phyloP scores from a whole-genome alignment of 1,140 invertebrate genomes.

The Drosophila lacteicornis region DNA sequence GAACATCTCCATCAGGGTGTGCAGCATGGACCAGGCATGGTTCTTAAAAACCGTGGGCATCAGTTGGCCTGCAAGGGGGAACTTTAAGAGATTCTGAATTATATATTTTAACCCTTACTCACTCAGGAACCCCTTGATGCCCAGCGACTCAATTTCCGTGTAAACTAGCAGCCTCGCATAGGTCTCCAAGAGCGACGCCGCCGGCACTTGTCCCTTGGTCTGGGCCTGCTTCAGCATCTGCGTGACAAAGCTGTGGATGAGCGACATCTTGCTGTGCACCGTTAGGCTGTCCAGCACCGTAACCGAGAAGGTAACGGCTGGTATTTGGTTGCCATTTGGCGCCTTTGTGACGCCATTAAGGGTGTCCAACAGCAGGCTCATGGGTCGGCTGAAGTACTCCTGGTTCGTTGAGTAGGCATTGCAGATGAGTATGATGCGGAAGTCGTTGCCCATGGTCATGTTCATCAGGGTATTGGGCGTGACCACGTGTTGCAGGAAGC shows the following conservation, averaged over 20 bases:
- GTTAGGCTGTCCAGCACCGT: conserved; percentile 97
- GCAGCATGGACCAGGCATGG: conserved; percentile 97
- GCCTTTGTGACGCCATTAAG: conserved; percentile 92
- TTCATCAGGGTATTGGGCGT: conserved; percentile 89
- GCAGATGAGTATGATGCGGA: conserved; percentile 95
- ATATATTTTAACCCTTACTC: conserved; percentile 83
- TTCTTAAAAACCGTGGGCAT: conserved; percentile 95
- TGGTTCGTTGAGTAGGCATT: conserved; percentile 97
- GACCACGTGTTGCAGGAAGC: conserved; percentile 93
- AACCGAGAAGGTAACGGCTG: conserved; percentile 94
- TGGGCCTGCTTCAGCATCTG: conserved; percentile 85
- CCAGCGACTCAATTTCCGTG: conserved; percentile 98
- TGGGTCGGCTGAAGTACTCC: conserved; percentile 93
- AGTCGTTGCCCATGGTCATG: conserved; percentile 92
- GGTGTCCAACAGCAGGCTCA: conserved; percentile 95
- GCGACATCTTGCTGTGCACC: conserved; percentile 98
- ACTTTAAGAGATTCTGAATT: background rate
- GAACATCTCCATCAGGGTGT: conserved; percentile 98
- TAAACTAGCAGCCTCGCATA: conserved; percentile 97
- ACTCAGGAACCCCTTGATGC: conserved; percentile 98
- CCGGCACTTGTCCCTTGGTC: conserved; percentile 91
- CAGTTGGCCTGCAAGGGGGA: conserved; percentile 89
- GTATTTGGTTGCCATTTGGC: conserved; percentile 84
- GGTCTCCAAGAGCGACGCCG: conserved; percentile 97
- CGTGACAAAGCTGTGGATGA: conserved; percentile 90